Evolutionary conservation across 2,113 vertebrate genomes (phyloP), one percentile per base, ranked within the genome.

Genomic region (Gambusia affinis): DNA sequence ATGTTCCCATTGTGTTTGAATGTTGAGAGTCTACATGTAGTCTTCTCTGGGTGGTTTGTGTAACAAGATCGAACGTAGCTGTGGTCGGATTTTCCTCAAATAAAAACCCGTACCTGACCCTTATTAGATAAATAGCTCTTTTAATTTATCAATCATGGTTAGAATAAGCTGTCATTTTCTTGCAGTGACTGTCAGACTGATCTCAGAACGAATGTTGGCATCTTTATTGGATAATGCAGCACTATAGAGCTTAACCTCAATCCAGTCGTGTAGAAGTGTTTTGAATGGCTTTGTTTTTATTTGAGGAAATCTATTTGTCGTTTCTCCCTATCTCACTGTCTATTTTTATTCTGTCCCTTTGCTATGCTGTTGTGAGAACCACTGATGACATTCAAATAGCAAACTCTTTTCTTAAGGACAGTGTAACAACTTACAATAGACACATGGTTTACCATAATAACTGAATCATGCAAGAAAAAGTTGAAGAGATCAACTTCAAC

Each of bases 1-100:
- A 28, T 91, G 73, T 94, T 93, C 44, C 70, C 57, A 27, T 92
- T 76, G 91, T 92, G 90, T 92, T 81, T 85, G 63, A 84, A 73
- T 74, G 68, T 19, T 60, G 27, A 64, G 42, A 66, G 42, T 24
- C 44, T 76, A 47, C 30, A 17, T 60, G 29, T 27, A 15, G 35
- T 2, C 42, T 14, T 69, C 62, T 75, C 72, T 37, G 28, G 64
- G 70, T 74, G 17, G 10, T 27, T 57, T 64, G 39, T 60, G 24
- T 67, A 72, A 47, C 42, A 8, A n/a, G 28, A 72, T 67, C 31
- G 3, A 54, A 69, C 12, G 3, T 33, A 39, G 35, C 35, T 14
- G 33, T 39, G 64, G 37, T 65, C 12, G 12, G 64, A 39, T 65
- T 64, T 65, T 39, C 64, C 64, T 65, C 64, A 65, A 39, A 65